phyloP scores from a whole-genome alignment of 2,888 invertebrate genomes.

The Didymodactylos carnosus region DNA sequence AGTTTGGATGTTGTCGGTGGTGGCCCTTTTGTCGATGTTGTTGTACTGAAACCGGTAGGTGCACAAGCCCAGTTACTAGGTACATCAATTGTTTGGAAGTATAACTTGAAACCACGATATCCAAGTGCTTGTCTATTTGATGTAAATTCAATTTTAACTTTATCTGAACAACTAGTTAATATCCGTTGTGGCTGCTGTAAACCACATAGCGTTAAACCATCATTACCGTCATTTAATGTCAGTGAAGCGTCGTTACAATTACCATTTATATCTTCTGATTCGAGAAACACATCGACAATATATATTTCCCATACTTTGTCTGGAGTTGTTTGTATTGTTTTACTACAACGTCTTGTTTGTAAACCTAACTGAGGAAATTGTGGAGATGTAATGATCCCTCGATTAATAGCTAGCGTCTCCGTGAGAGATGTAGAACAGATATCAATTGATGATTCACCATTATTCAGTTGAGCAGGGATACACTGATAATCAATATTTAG shows the following conservation, averaged over 20 bases:
- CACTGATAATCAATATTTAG: constrained; percentile 1
- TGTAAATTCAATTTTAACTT: not conserved
- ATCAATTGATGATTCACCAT: not conserved
- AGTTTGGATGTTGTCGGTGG: not conserved
- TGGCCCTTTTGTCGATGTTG: not conserved
- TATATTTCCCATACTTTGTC: not conserved
- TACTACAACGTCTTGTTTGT: not conserved
- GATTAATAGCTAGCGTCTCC: not conserved
- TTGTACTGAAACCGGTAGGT: not conserved
- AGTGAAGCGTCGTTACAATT: not conserved
- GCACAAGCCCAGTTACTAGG: not conserved
- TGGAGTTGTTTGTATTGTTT: not conserved
- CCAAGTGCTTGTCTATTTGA: not conserved
- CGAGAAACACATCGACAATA: not conserved
- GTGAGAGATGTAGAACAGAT: not conserved
- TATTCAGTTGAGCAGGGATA: not conserved
- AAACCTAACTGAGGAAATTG: not conserved
- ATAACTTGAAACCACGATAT: not conserved
- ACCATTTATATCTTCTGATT: not conserved
- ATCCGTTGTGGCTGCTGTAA: not conserved
- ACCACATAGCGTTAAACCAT: not conserved
- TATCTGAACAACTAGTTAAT: not conserved
- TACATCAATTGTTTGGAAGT: not conserved
- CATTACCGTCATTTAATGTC: not conserved
- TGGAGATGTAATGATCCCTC: not conserved